Base-by-base conservation (phyloP, 2,113 vertebrate genomes). In the Aptenodytes patagonicus region DNA sequence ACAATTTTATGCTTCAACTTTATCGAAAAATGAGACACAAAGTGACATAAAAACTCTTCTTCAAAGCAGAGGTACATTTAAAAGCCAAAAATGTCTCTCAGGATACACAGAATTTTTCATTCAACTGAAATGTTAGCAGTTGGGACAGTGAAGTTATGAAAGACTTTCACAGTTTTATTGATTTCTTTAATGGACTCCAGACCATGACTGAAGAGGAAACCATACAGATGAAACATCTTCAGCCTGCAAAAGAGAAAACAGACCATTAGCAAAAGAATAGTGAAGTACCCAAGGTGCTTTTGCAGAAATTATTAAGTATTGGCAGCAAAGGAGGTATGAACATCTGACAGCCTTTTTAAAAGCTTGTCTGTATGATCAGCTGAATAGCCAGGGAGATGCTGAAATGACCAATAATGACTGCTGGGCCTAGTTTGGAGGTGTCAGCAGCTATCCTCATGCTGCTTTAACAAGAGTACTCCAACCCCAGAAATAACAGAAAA, bases 191-290 rank as follows among this genome's bases (percentile, higher is more conserved):
- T 94, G 80, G 95, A 83, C 19, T 89, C 82, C n/a, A 96, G 36
- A 62, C 93, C 68, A 85, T 75, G 90, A 85, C 92, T 82, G 28
- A 96, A 73, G 10, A 13, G 42, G 55, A 97, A 98, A 70, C 85
- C 89, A 38, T 97, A 98, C 9, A 98, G 83, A 87, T 98, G 96
- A 83, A 98, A 86, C 42, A 97, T 75, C 80, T 97, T 98, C 58
- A 98, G 46, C 64, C 96, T 98, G 71, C 64, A 93, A 85, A 76
- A 85, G 95, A 77, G 46, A 68, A 89, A 88, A 82, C 0, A 78
- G 13, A 70, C 25, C 36, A 62, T 78, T 64, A 79, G 36, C 83
- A 82, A 20, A 84, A 65, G 24, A 82, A 68, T 15, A 52, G 13
- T 28, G 22, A 91, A 49, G 32, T 60, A 47, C 4, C 14, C 11